Base-by-base conservation (phyloP, 2,113 vertebrate species). In the Prinia subflava region DNA sequence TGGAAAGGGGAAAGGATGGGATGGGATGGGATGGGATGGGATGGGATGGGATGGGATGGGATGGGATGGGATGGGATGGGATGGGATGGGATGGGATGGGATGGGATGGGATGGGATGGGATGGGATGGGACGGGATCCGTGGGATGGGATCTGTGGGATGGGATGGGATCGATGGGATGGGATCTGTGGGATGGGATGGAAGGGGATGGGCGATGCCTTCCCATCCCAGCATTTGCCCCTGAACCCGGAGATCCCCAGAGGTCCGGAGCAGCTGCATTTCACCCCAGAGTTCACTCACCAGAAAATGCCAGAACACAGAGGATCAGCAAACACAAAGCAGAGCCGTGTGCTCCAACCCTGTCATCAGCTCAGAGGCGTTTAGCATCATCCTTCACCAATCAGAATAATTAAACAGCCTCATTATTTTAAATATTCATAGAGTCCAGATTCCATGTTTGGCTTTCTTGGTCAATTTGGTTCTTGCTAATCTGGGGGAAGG, bases 401-500 rank as follows among this genome's bases (percentile, higher is more conserved):
- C 94, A 82, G 95, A 96, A 96, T 97, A 97, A 97, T 97, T 97
- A 97, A 97, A 81, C 83, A 94, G 91, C 46, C 88, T 93, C 81
- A 68, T 95, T 96, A 94, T 95, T 97, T 97, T 67, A 89, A 94
- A 97, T 95, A 95, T 94, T 92, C 96, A 93, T 79, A 22, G 65
- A 31, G 68, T 69, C 86, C 96, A 64, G 90, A 96, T 92, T 86
- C 87, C 60, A 4, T 95, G 92, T 96, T 97, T 97, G 92, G 92
- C 90, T 94, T 94, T 97, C 91, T 93, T 97, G 95, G 91, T 94
- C 96, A 96, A 95, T 97, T 97, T 95, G 92, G 91, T 96, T 95
- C 63, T 83, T 94, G 71, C 94, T 97, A 96, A 96, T 97, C 91
- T 96, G 71, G 63, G 86, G 79, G 87, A 96, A 94, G 79, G 83